Evolutionary conservation across 2,113 vertebrate genomes (phyloP), one percentile per base, ranked within the genome.

Genomic region (Ploceus nigricollis): DNA sequence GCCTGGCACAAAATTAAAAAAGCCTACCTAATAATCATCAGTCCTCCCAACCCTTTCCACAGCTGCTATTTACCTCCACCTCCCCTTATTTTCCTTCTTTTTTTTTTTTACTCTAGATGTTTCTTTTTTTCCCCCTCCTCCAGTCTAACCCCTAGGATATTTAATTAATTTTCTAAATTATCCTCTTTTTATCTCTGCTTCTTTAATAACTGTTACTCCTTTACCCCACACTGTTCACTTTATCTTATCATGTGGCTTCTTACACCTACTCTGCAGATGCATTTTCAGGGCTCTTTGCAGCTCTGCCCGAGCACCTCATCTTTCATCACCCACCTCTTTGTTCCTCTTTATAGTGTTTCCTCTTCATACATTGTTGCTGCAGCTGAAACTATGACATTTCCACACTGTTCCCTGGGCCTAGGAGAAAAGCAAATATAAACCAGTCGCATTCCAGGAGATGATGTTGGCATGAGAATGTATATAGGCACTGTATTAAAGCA

Each of bases 191-290:
- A 96, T 96, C 93, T 92, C 60, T 71, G 40, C 48, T 78, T 78
- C 88, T 96, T 92, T 93, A 90, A 89, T 87, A 86, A 39, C 47
- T 87, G n/a, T 60, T 86, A 87, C 91, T 94, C 86, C 82, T 95
- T 87, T 89, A 57, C 83, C 81, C 53, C 80, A 92, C 76, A 71
- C 69, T 89, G 28, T 89, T 92, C 76, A 50, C 48, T 83, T 96
- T 56, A 93, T 95, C 96, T 96, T 92, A 92, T 92, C 96, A 82
- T 95, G 88, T 95, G 92, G 93, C 76, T 96, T 94, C 76, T 93
- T 86, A 83, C 65, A 81, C 86, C 82, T 90, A 83, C 70, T 64
- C 85, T 51, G 53, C 79, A 95, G 86, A 90, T 90, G 50, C 2
- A 0, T 84, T 93, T 94, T 90, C 64, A 81, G 65, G 39, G 22